Conservation (phyloP, 2,113 vertebrate genomes). For the Hemichromis elongatus region DNA sequence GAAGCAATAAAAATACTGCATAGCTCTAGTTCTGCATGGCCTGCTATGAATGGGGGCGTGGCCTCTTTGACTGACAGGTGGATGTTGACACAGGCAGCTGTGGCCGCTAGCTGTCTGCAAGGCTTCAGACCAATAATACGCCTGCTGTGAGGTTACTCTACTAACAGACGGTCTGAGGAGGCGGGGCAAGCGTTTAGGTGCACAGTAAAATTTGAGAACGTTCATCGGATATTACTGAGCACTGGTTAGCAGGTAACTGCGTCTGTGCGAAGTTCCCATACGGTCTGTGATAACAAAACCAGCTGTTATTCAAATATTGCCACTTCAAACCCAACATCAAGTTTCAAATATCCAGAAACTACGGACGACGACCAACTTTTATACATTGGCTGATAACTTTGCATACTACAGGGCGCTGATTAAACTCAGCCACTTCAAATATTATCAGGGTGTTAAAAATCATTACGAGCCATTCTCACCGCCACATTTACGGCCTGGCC, state of each 20-base stretch:
- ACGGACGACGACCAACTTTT: not conserved
- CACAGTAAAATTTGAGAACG: not conserved
- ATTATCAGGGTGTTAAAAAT: not conserved
- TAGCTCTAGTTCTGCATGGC: not conserved
- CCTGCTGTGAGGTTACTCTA: not conserved
- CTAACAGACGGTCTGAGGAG: not conserved
- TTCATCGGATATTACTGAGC: not conserved
- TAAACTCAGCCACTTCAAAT: not conserved
- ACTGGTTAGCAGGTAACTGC: not conserved
- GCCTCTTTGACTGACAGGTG: not conserved
- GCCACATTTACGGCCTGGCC: not conserved
- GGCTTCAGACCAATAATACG: not conserved
- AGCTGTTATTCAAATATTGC: not conserved
- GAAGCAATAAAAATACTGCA: not conserved
- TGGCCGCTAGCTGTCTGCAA: not conserved
- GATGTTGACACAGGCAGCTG: not conserved
- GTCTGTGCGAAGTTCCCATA: not conserved
- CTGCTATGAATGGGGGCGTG: not conserved
- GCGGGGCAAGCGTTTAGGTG: not conserved
- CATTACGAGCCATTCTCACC: rapidly evolving
- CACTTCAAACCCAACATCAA: not conserved
- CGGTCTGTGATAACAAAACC: not conserved
- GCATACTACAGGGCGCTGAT: not conserved
- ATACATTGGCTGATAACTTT: not conserved
- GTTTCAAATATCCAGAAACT: not conserved